Conservation (phyloP, 2,113 vertebrate genomes). For the Glaucomys volans region DNA sequence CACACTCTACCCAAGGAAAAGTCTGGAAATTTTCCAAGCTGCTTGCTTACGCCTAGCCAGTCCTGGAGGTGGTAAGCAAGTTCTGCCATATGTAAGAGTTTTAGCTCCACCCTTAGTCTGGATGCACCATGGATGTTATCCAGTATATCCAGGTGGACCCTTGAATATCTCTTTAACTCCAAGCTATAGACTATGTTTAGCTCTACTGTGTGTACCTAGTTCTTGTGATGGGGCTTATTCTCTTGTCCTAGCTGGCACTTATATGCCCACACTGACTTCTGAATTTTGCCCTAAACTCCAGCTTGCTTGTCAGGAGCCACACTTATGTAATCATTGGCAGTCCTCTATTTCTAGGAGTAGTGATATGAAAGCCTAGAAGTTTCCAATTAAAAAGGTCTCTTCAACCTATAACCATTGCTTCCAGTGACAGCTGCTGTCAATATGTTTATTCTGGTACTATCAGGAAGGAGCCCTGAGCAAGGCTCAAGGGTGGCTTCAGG, state of each 20-base stretch:
- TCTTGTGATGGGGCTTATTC: background rate
- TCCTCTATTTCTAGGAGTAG: background rate
- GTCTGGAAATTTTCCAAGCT: background rate
- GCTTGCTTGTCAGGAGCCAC: background rate
- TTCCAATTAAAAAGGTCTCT: background rate
- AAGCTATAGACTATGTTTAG: background rate
- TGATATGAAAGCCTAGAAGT: background rate
- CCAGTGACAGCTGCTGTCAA: background rate
- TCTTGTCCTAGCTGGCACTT: background rate
- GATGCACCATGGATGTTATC: background rate
- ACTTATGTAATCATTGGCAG: background rate
- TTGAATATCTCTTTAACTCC: background rate
- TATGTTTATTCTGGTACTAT: constrained; percentile 27
- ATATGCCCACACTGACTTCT: background rate
- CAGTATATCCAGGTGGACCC: background rate
- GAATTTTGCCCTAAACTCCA: background rate
- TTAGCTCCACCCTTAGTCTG: background rate
- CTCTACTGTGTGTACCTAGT: background rate
- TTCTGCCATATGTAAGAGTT: accelerated
- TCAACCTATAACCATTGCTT: background rate
- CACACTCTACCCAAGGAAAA: background rate
- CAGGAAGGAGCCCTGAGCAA: background rate
- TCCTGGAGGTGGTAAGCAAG: background rate
- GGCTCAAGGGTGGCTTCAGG: background rate
- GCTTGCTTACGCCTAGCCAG: background rate